Evolutionary conservation across 2,797 vertebrate species (phyloP), one percentile per base, ranked within the genome.

Genomic region (Novumbra hubbsi): DNA sequence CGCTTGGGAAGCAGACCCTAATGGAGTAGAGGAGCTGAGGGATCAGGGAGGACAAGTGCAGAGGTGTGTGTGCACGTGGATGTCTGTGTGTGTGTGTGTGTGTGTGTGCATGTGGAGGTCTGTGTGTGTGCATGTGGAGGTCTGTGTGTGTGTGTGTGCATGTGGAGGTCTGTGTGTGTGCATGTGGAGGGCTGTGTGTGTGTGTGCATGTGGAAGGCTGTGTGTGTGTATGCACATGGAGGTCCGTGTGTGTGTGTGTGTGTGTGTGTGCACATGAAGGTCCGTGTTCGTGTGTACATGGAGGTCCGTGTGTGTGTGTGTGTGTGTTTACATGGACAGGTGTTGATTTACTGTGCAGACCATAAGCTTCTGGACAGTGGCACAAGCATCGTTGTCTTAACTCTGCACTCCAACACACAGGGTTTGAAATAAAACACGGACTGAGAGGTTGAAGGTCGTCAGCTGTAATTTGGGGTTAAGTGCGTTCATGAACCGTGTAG

Each of bases 1-100:
- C 55, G 24, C 24, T 57, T 57, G 55, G 55, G 9, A 57, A 3
- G 3, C 55, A 57, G 21, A 11, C 55, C 3, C 24, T 14, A 24
- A 57, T 14, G 7, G 8, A 24, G 55, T 57, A 67, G 72, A 89
- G 82, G 27, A 88, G 87, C 86, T 78, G 87, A 87, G 76, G 28
- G 70, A 77, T 80, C 72, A 81, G 72, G 52, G 41, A 73, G 41
- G 28, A 45, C n/a, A 41, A 78, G 80, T 80, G 70, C 81, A 79
- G 73, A 76, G 52, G 71, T 48, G 57, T 48, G 57, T 30, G 71
- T 21, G 30, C 52, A 4, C 6, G 4, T 68, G 65, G 52, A 57
- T 0, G 52, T n/a, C 3, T 21, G 19, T 11, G 50, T 55, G 52
- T 57, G 50, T 21, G 50, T 55, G 50, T n/a, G 50, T n/a, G 16